phyloP scores from a whole-genome alignment of 2,797 vertebrate species.

The Phaenicophaeus curvirostris region DNA sequence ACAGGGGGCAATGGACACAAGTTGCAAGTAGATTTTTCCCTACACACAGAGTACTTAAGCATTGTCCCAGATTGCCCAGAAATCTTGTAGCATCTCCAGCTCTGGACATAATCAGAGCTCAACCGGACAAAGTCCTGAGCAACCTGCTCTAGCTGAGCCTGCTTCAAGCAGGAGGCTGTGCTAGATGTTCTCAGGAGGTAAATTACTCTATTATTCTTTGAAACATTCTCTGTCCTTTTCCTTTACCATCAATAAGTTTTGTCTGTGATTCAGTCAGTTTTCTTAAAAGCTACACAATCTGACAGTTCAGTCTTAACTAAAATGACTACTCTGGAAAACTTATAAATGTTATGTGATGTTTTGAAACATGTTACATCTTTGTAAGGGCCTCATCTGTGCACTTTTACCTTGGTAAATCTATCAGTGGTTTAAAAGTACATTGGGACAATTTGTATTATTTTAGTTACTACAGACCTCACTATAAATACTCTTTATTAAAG shows the following conservation, averaged over 20 bases:
- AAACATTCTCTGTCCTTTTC: background rate
- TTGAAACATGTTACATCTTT: background rate
- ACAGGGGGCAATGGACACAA: background rate
- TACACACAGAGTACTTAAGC: rapidly evolving
- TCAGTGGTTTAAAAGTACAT: background rate
- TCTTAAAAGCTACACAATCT: background rate
- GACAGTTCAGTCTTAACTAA: background rate
- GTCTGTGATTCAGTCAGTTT: background rate
- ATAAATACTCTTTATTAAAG: background rate
- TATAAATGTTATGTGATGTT: background rate
- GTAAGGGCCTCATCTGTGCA: background rate
- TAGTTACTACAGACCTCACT: background rate
- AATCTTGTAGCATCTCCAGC: background rate
- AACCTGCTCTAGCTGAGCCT: background rate
- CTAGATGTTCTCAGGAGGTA: background rate
- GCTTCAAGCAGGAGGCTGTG: background rate
- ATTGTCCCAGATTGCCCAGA: background rate
- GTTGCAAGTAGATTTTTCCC: background rate
- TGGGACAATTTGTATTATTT: background rate
- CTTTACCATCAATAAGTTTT: background rate
- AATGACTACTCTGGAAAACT: background rate
- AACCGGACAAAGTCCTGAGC: background rate
- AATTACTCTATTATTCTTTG: background rate
- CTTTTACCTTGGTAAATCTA: background rate
- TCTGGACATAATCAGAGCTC: background rate